phyloP scores from a whole-genome alignment of 2,888 invertebrate genomes.

The Itoplectis maculator region DNA sequence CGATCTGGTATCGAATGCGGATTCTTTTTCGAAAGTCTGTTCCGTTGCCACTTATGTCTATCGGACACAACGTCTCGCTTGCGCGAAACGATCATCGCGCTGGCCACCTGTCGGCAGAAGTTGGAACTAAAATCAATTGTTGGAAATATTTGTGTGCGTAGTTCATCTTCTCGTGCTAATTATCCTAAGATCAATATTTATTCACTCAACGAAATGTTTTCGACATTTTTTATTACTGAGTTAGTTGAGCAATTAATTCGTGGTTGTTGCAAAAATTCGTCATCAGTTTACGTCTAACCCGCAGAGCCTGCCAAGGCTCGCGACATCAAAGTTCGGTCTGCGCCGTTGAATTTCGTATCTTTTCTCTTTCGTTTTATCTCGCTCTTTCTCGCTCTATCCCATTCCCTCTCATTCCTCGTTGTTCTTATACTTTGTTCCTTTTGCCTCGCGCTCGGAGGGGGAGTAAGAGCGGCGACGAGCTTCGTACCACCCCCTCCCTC shows the following conservation, averaged over 20 bases:
- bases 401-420: constrained; percentile 32
- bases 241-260: background rate
- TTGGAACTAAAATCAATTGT: no score
- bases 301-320: background rate
- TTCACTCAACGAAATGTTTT: background rate
- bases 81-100: no score
- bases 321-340: constrained; percentile 4
- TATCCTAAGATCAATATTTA: background rate
- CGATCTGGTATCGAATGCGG: no score
- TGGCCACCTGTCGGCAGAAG: no score
- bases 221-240: background rate
- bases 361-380: constrained; percentile 60
- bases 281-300: background rate
- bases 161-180: background rate
- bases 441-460: constrained; percentile 26
- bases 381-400: constrained; percentile 52
- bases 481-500: constrained; percentile 53
- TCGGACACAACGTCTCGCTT: no score
- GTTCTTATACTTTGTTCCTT: constrained; percentile 40
- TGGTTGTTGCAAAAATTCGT: background rate
- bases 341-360: constrained; percentile 74
- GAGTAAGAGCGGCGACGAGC: constrained; percentile 43
- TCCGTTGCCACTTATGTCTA: no score
- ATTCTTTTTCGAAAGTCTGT: no score
- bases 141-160: no score